Base-by-base conservation (phyloP, 2,113 vertebrate genomes). In the Smithornis capensis region DNA sequence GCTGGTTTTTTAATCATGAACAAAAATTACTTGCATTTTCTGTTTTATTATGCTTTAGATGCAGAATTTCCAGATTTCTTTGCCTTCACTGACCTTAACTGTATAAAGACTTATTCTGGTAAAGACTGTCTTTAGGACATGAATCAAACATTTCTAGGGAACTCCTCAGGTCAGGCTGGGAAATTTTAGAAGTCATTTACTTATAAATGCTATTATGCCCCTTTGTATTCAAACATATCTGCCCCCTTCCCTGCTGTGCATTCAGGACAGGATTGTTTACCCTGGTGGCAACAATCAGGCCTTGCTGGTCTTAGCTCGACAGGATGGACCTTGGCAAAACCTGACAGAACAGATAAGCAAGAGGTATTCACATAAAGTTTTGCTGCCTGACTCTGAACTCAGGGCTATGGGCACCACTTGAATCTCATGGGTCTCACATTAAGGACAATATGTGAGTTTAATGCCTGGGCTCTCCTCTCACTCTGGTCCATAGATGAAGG, bases 381-480 rank as follows among this genome's bases (percentile, higher is more conserved):
- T 75, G 70, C 75, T 68, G 81, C 23, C 52, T 53, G 57, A 75
- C 27, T 53, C 42, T 1, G 2, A n/a, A 38, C 52, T 79, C 75
- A 44, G 35, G 81, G n/a, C 56, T 84, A 23, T 4, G 35, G 59
- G 52, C 35, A 65, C 15, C 38, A 8, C 33, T 59, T 9, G 33
- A 68, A 47, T 59, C 40, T 65, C 3, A 1, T 0, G 3, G 25
- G 22, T 57, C 22, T 67, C 25, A 6, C 5, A 40, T 21, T 12
- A 52, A 63, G 29, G 25, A 45, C 14, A 44, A 63, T 0, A 13
- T 0, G 0, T 19, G 22, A 78, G 5, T 37, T 63, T 56, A 74
- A 78, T n/a, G 52, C 28, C 19, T 49, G 25, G 22, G 60, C 19
- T 79, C 70, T 74, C 44, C 31, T 56, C 45, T 42, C 6, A 9